Base-by-base conservation (phyloP, 2,113 vertebrate genomes). In the Anoplopoma fimbria region DNA sequence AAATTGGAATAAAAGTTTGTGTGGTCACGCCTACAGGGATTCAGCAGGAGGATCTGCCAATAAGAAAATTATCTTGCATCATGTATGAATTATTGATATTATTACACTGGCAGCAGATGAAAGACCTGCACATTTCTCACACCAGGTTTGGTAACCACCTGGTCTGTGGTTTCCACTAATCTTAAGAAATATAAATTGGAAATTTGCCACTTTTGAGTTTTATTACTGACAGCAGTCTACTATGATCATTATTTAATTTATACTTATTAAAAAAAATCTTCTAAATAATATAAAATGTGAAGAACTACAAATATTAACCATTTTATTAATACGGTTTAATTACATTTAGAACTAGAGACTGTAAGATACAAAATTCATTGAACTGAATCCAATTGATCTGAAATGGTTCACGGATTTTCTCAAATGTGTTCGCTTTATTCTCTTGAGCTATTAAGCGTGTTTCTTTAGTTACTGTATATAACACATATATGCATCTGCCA, bases 1-100 rank as follows among this genome's bases (percentile, higher is more conserved):
- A 90, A 34, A 72, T 89, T 87, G 25, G 40, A 90, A 85, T 88
- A 88, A 73, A 85, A 47, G 47, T 58, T 63, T 45, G 49, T 74
- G 47, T 81, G 31, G 53, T 79, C 27, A 7, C 51, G 23, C 5
- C 23, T 83, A 3, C 21, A 29, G 27, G 1, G 19, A 6, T 68
- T 21, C 13, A 55, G 14, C 31, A 29, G 25, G 1, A 67, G 31
- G 1, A 65, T 27, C 2, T 57, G 25, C 25, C 12, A 27, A 1
- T 64, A 14, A 34, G 5, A 51, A 0, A 34, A 58, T 7, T 0
- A n/a, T n/a, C 15, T 67, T 33, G 27, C 23, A 34, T 40, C 15
- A 36, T 29, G 15, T 8, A 69, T 73, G 5, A 49, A 25, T 34
- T 25, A 15, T 36, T 9, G 0, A 27, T 40, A 9, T 23, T 40